Evolutionary conservation across 2,888 invertebrate genomes (phyloP), one percentile per base, ranked within the genome.

Genomic region (Agrotis exclamationis): DNA sequence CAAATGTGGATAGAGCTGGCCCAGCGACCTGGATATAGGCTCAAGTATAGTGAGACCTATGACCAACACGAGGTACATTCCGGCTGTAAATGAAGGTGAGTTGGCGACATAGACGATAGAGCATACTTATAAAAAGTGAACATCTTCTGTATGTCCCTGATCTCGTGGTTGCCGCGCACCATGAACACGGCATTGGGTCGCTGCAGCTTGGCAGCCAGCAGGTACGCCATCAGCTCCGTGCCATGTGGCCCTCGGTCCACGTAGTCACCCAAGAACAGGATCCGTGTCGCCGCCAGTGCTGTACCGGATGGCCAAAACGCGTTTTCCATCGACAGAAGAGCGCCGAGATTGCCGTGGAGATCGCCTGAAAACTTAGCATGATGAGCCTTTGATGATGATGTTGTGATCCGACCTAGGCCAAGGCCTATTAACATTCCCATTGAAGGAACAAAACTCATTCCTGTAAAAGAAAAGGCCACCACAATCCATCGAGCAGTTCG

Each of bases 211-310:
- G 97, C 97, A 2, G 97, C 97, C 80, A 98, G 96, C 64, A 98
- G 92, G 87, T 98, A 98, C 0, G 97, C 96, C 78, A 98, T 93
- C 2, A 98, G 97, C 94, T 98, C 98, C 0, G 97, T 87, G 74
- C 98, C 97, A 88, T 96, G 96, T 20, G 96, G 93, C 2, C 98
- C 98, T 76, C 98, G 95, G 92, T 98, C 98, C 28, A 98, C 98
- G 90, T 97, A 98, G 92, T 98, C 98, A 0, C 98, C 98, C 0
- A 98, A 96, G 91, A 98, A 98, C 11, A 98, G 93, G 70, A 98
- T 93, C 22, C 95, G 96, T 6, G 97, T 96, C 0, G 98, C 97
- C 14, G 97, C 96, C 57, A 98, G 92, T 11, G 96, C 94, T 0
- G 97, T 96, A 0, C 98, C 98, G 72, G 97, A 93, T 22, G 97